Evolutionary conservation across 2,797 vertebrate species (phyloP).

Genomic region (Silurus lanzhouensis): DNA sequence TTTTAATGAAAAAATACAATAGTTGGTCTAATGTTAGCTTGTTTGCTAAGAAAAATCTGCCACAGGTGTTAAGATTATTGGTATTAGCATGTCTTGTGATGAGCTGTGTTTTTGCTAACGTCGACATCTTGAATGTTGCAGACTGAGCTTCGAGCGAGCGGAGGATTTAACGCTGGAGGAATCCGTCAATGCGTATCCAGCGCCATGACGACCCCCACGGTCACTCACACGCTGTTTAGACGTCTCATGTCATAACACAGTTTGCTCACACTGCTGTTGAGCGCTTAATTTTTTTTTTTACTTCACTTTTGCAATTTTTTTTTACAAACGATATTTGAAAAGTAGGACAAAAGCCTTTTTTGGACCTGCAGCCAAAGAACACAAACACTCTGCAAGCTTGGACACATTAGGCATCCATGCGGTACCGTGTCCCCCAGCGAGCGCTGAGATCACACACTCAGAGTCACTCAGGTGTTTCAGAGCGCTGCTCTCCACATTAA

Average conservation of each 20-base stretch:
- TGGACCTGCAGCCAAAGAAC: conserved; percentile 18
- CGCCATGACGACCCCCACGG: conserved; percentile 65
- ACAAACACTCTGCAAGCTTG: conserved; percentile 23
- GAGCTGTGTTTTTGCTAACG: not conserved
- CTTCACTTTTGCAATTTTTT: conserved; percentile 9
- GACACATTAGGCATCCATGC: conserved; percentile 16
- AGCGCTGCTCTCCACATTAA: conserved; percentile 62
- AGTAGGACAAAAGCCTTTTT: conserved; percentile 18
- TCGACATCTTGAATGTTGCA: not conserved
- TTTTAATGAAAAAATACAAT: not conserved
- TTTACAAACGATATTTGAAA: conserved; percentile 43
- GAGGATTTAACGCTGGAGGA: not conserved
- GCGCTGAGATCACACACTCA: not conserved
- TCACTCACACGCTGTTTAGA: conserved; percentile 61
- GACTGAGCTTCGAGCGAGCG: not conserved
- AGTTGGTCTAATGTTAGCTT: not conserved
- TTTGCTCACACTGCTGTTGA: conserved; percentile 57
- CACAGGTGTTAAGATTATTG: not conserved
- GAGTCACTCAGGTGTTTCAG: conserved; percentile 38
- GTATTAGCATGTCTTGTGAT: not conserved
- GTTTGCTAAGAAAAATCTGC: not conserved
- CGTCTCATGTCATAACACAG: conserved; percentile 70
- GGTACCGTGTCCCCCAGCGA: not conserved
- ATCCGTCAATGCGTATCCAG: conserved; percentile 58
- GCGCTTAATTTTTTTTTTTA: not conserved